Conservation (phyloP, 2,113 vertebrate species). For the Otus sunia region DNA sequence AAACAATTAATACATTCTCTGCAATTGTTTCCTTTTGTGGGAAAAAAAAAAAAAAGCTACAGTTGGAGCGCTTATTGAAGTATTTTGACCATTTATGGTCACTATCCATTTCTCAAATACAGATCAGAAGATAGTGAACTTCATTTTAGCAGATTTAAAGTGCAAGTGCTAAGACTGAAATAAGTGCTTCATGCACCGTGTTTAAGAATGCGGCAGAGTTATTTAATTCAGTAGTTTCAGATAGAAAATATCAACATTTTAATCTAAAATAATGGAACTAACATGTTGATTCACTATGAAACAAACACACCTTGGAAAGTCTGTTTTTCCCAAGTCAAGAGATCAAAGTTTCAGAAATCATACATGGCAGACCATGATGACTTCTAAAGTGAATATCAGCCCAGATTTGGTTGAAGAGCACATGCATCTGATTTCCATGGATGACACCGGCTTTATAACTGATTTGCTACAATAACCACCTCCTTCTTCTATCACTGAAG, state of each 20-base stretch:
- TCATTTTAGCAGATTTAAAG: not conserved
- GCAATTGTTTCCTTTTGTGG: constrained; percentile 43
- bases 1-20: constrained; percentile 54
- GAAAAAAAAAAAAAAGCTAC: not conserved
- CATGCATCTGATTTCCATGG: not conserved
- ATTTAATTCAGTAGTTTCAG: not conserved
- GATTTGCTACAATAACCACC: not conserved
- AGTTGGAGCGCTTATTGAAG: not conserved
- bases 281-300: not conserved
- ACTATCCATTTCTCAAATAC: not conserved
- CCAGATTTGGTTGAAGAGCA: not conserved
- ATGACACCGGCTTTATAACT: not conserved
- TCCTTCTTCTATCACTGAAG: not conserved
- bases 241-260: not conserved
- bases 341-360: not conserved
- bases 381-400: not conserved
- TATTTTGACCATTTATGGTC: constrained; percentile 51
- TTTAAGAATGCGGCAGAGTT: not conserved
- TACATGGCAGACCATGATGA: not conserved
- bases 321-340: not conserved
- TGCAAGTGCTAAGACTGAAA: not conserved
- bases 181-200: not conserved
- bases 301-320: not conserved
- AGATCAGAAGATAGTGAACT: not conserved
- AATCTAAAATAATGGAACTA: not conserved